Conservation (phyloP, 2,113 vertebrate genomes). For the Cariama cristata region DNA sequence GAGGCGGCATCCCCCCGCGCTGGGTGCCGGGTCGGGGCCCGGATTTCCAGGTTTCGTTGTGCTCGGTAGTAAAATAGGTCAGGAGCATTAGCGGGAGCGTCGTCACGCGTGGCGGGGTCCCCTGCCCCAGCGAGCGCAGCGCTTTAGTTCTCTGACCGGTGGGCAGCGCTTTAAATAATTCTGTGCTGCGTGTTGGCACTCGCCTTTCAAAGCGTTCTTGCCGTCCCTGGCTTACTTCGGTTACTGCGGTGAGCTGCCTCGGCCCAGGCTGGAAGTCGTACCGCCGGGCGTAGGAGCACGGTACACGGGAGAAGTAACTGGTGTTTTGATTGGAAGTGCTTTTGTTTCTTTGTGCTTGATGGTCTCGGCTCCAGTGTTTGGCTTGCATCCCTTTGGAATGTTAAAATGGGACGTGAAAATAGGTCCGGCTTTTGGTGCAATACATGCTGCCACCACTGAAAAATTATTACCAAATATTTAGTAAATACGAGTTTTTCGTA, state of each 20-base stretch:
- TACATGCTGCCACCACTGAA: background rate
- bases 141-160: background rate
- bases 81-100: background rate
- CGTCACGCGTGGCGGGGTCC: background rate
- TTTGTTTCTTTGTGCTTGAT: conserved; percentile 3
- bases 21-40: background rate
- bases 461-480: background rate
- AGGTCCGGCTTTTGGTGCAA: background rate
- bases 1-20: too few species aligned
- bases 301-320: fast-evolving
- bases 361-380: background rate
- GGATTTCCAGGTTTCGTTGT: background rate
- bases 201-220: background rate
- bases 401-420: background rate
- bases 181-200: background rate
- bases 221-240: background rate
- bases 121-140: background rate
- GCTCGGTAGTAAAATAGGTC: background rate
- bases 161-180: background rate
- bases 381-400: background rate
- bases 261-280: fast-evolving
- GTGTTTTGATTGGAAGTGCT: background rate
- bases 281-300: fast-evolving
- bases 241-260: fast-evolving
- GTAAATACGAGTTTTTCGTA: background rate